Evolutionary conservation across 2,113 vertebrate genomes (phyloP).

Genomic region (Telmatochromis sp.): DNA sequence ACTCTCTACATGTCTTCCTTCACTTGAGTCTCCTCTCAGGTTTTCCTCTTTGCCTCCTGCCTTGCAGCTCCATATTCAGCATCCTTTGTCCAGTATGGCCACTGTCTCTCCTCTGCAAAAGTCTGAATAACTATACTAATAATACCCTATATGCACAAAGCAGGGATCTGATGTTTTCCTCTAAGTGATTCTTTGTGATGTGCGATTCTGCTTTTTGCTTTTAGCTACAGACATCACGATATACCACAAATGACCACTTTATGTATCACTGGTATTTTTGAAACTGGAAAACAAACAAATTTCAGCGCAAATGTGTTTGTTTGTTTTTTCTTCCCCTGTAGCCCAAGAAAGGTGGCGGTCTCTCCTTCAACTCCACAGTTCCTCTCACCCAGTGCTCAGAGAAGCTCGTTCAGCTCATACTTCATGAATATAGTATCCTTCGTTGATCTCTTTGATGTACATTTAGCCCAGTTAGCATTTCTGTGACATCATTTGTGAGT

Average conservation of each 20-base stretch:
- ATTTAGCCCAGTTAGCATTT: not conserved
- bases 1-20: not conserved
- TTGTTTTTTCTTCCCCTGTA: constrained; percentile 22
- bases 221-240: not conserved
- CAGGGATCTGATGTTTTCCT: not conserved
- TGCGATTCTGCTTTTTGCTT: not conserved
- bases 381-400: constrained; percentile 92
- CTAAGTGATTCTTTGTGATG: not conserved
- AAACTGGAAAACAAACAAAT: not conserved
- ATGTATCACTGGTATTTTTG: not conserved
- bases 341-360: constrained; percentile 96
- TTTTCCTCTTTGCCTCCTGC: not conserved
- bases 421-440: constrained; percentile 99
- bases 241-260: not conserved
- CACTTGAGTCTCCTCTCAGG: not conserved
- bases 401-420: constrained; percentile 95
- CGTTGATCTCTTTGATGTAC: not conserved
- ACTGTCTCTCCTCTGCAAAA: not conserved
- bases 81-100: not conserved
- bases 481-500: not conserved
- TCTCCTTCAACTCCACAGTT: constrained; percentile 96
- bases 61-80: not conserved
- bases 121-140: not conserved
- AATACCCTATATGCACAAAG: not conserved
- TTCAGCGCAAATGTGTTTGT: not conserved